Evolutionary conservation across 2,797 vertebrate genomes (phyloP).

Genomic region (Clarias platycephalus): DNA sequence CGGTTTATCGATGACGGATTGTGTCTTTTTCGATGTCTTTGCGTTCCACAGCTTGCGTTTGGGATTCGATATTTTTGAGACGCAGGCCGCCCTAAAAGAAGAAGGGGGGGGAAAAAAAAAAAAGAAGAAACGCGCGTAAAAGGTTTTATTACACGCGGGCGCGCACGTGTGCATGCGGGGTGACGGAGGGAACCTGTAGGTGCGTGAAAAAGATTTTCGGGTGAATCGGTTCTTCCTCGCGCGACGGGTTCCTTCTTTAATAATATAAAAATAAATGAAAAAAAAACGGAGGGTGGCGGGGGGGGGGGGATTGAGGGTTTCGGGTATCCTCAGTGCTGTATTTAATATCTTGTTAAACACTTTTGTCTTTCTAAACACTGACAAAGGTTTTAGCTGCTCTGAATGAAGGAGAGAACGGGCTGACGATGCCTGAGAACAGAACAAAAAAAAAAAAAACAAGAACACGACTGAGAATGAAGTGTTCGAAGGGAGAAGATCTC

Average conservation of each 20-base stretch:
- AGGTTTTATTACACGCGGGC: slow-evolving; percentile 74
- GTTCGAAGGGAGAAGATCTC: slow-evolving; percentile 80
- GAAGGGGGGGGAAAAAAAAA: no score
- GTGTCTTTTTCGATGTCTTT: slow-evolving; percentile 86
- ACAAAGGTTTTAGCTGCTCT: slow-evolving; percentile 78
- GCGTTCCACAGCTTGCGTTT: slow-evolving; percentile 78
- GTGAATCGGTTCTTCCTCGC: slow-evolving; percentile 94
- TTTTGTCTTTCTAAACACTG: slow-evolving; percentile 84
- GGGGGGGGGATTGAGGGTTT: slow-evolving; percentile 64
- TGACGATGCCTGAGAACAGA: slow-evolving; percentile 70
- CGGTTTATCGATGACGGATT: slow-evolving; percentile 91
- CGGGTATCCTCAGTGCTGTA: slow-evolving; percentile 82
- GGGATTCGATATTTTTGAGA: slow-evolving; percentile 84
- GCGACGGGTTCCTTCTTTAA: slow-evolving; percentile 85
- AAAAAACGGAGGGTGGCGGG: slow-evolving; percentile 50
- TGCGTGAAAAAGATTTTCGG: slow-evolving; percentile 65
- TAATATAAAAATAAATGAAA: no score
- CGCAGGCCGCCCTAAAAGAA: slow-evolving; percentile 61
- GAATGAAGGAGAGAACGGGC: slow-evolving; percentile 66
- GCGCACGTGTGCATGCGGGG: slow-evolving; percentile 77
- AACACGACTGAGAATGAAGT: slow-evolving; percentile 73
- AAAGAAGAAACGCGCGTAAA: slow-evolving; percentile 40
- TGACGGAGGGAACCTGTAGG: slow-evolving; percentile 79
- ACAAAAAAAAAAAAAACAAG: slow-evolving; percentile 17
- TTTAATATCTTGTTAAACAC: slow-evolving; percentile 88